These are phyloP conservation scores for Tethya wilhelma DNA, from an alignment of 37 sponge, comb jelly and placozoan species.

Conservation along the genomic window DNA sequence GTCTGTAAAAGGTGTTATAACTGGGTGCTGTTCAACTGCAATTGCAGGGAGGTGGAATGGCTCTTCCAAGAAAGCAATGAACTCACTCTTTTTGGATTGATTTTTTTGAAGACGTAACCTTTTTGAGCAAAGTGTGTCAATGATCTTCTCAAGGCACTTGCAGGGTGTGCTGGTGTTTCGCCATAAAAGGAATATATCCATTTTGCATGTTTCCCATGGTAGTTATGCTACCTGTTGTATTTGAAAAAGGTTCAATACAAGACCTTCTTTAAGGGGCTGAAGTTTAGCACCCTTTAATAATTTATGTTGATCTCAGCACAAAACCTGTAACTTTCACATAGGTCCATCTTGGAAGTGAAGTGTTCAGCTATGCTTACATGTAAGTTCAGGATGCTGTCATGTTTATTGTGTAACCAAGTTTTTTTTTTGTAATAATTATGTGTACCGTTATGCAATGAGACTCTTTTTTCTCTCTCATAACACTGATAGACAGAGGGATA, in stretches of 20 bases:
- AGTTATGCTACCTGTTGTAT: background rate
- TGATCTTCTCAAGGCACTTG: background rate
- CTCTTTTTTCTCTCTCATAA: too few species aligned
- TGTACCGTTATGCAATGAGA: too few species aligned
- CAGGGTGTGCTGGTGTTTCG: background rate
- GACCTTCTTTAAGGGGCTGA: background rate
- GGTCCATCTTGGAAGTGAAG: background rate
- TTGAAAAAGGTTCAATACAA: background rate
- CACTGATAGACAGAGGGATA: too few species aligned
- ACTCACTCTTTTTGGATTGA: background rate
- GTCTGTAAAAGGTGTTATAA: background rate
- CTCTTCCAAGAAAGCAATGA: background rate
- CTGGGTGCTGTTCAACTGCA: background rate
- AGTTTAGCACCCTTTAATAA: background rate
- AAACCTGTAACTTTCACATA: background rate
- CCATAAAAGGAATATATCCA: background rate
- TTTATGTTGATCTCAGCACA: background rate
- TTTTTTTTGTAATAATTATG: too few species aligned
- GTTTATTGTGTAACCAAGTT: too few species aligned
- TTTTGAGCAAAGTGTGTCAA: background rate
- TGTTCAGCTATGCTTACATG: too few species aligned
- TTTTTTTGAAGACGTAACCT: too few species aligned
- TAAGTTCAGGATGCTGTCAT: too few species aligned
- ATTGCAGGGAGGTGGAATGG: background rate
- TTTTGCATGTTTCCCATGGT: conserved; percentile 1